Conservation (phyloP, 2,797 vertebrate genomes). For the Alectoris magna region DNA sequence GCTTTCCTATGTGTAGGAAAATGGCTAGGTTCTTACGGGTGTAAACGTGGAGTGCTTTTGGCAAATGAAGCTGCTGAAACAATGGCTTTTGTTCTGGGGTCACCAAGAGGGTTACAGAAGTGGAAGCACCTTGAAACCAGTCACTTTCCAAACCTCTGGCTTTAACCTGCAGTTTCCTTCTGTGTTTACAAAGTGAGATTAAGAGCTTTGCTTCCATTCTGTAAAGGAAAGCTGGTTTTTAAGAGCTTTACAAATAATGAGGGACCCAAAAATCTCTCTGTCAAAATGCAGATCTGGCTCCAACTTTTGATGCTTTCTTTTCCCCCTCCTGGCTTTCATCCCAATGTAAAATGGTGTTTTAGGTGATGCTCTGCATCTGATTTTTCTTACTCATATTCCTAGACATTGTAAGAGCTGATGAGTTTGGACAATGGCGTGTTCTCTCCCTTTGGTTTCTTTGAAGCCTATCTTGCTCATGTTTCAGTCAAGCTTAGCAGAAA, state of each 20-base stretch:
- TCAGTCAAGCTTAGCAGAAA: background rate
- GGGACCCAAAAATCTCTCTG: background rate
- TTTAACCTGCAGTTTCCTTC: background rate
- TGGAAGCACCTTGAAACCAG: background rate
- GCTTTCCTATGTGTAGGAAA: background rate
- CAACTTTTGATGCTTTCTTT: background rate
- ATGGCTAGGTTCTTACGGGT: background rate
- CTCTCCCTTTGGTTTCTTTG: background rate
- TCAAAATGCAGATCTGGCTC: background rate
- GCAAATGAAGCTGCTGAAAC: background rate
- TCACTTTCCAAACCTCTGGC: background rate
- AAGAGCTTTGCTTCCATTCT: background rate
- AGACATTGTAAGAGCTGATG: background rate
- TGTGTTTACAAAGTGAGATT: slow-evolving; percentile 10
- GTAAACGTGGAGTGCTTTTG: background rate
- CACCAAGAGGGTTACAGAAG: background rate
- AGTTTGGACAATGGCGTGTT: background rate
- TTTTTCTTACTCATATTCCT: background rate
- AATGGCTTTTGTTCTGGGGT: background rate
- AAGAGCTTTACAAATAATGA: background rate
- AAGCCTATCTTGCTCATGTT: background rate
- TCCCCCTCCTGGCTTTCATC: background rate
- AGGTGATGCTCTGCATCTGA: background rate
- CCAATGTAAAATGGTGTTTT: background rate
- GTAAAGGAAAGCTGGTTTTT: background rate